Base-by-base conservation (phyloP, 2,888 invertebrate genomes). In the Drosophila peninsularis region DNA sequence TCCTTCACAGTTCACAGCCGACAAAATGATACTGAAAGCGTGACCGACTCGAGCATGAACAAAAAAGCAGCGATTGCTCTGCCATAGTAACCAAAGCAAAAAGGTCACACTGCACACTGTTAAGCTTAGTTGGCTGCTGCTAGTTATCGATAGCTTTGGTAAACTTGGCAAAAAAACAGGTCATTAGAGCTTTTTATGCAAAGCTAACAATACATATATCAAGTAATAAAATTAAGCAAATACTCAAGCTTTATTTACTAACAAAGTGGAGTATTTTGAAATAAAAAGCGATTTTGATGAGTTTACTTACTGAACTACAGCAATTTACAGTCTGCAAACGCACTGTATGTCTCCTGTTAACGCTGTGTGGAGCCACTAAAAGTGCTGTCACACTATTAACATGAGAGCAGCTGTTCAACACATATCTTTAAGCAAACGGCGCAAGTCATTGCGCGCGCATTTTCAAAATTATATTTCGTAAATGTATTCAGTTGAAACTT, bases 1-100 rank as follows among this genome's bases (percentile, higher is more conserved):
- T 75, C 80, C 71, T 73, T 81, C 66, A 76, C 75, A 75, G 55
- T 76, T 76, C 73, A 77, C 78, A 80, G 78, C 78, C 78, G 78
- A 78, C 80, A 80, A 80, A 75, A 78, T 69, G 69, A 78, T 76
- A 76, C 76, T 76, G 79, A 78, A 64, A 78, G 74, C 78, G 62
- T 75, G 75, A 75, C 76, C 76, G 77, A 71, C 54, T 62, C 32
- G 58, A 54, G 17, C 42, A 49, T 36, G 52, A 14, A 9, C 24
- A 61, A 42, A 58, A 75, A 65, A 64, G 47, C 57, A 55, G 19
- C 50, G 44, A 41, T 13, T 32, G 17, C 27, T 36, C 32, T 49
- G 36, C 21, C n/a, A 6, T 4, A n/a, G n/a, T 14, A 19, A 14
- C 2, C 2, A 0, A 0, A 21, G 2, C 19, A 64, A 47, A 14